These are phyloP conservation scores for Aphelocoma californica DNA, from an alignment of 2,797 vertebrate genomes.

Conservation along the genomic window DNA sequence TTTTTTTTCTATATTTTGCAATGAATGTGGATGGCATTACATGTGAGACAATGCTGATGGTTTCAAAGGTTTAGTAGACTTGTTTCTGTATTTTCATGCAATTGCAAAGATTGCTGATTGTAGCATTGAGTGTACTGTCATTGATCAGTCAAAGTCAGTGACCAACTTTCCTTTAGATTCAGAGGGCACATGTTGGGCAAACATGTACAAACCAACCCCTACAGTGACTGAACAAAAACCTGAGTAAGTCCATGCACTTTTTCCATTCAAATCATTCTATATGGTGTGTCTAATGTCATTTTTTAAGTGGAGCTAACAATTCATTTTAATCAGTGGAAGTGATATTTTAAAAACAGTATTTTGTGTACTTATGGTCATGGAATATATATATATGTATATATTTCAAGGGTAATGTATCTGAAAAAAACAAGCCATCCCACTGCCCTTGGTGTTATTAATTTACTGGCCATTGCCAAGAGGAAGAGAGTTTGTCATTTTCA, in stretches of 20 bases:
- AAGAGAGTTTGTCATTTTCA: background rate
- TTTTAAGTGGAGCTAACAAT: background rate
- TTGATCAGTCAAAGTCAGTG: background rate
- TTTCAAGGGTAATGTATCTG: background rate
- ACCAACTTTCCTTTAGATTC: background rate
- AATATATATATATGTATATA: background rate
- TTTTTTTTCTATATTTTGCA: background rate
- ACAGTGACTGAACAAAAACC: background rate
- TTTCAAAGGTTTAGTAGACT: background rate
- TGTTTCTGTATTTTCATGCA: background rate
- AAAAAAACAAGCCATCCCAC: background rate
- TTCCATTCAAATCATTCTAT: background rate
- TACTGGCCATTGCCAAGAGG: background rate
- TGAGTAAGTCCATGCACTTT: background rate
- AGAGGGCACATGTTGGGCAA: accelerated
- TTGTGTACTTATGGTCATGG: background rate
- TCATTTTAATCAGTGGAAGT: background rate
- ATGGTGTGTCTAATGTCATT: background rate
- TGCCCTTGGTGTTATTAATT: background rate
- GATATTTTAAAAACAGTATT: background rate
- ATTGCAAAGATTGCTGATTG: background rate
- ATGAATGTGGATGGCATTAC: background rate
- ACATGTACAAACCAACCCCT: background rate
- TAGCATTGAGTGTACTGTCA: background rate
- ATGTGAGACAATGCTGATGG: background rate